Conservation (phyloP, 2,888 invertebrate species). For the Phyto melanocephala region DNA sequence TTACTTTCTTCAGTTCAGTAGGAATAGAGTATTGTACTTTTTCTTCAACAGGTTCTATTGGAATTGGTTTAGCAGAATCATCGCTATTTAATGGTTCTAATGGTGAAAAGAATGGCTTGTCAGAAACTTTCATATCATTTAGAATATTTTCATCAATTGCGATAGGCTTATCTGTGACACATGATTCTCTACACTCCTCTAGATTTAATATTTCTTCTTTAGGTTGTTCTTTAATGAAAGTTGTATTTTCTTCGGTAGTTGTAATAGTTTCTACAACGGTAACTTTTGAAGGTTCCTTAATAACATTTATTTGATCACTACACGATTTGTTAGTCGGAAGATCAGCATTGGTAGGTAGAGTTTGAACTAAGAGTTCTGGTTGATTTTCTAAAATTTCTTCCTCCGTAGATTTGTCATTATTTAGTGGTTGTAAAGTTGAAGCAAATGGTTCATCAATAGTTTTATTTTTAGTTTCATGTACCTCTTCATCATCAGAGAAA, state of each 20-base stretch:
- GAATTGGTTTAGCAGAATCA: neutral
- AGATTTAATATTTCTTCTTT: neutral
- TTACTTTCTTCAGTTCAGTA: conserved; percentile 67
- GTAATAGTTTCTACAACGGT: neutral
- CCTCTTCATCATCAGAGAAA: conserved; percentile 74
- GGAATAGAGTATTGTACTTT: neutral
- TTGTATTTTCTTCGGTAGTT: conserved; percentile 29
- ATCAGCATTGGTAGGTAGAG: conserved; percentile 69
- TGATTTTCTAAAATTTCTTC: no score
- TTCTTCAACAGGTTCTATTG: neutral
- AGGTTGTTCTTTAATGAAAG: conserved; percentile 25
- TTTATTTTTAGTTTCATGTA: no score
- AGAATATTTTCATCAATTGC: no score
- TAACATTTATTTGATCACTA: conserved; percentile 72
- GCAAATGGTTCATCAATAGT: no score
- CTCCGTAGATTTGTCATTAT: no score
- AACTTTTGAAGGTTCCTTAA: conserved; percentile 73
- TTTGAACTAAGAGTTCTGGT: no score
- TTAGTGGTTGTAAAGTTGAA: no score
- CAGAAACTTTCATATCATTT: neutral
- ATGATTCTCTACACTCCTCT: neutral
- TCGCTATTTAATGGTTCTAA: neutral
- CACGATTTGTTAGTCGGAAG: conserved; percentile 67
- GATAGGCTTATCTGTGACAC: no score
- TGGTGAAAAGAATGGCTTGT: neutral